Percentiles rank a stretch among this genome's conserved stretches.
Conservation (phyloP, 2,888 invertebrate species). For the Amphimallon solstitiale region DNA sequence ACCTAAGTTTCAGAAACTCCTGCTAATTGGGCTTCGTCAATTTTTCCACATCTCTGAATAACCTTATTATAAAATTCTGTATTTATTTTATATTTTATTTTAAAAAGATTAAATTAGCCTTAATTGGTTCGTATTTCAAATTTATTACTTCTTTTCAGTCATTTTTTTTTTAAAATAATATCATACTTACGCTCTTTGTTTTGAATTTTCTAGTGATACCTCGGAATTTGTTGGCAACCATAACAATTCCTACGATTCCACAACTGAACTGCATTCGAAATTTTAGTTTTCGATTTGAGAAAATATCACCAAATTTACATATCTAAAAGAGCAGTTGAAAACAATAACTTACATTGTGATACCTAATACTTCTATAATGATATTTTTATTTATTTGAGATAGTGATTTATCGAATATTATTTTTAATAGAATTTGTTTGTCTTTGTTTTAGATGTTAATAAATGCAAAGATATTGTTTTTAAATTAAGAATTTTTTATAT, state of each 20-base stretch:
- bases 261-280: conserved; percentile 28
- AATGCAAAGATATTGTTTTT: no score
- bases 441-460: neutral
- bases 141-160: neutral
- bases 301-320: neutral
- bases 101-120: no score
- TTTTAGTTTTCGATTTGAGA: neutral
- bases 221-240: conserved; percentile 16
- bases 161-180: neutral
- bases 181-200: neutral
- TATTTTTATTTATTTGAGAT: neutral
- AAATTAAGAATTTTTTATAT: no score
- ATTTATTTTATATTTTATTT: no score
- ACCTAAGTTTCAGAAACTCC: no score
- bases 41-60: no score
- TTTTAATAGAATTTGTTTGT: neutral
- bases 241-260: conserved; percentile 17
- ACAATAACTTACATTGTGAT: no score
- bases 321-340: no score
- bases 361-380: no score
- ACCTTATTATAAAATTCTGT: no score
- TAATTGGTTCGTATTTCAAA: neutral
- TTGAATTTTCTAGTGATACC: conserved; percentile 5
- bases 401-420: neutral
- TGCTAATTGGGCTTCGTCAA: no score